Conservation (phyloP, 2,888 invertebrate genomes). For the Epinotia brunnichana region DNA sequence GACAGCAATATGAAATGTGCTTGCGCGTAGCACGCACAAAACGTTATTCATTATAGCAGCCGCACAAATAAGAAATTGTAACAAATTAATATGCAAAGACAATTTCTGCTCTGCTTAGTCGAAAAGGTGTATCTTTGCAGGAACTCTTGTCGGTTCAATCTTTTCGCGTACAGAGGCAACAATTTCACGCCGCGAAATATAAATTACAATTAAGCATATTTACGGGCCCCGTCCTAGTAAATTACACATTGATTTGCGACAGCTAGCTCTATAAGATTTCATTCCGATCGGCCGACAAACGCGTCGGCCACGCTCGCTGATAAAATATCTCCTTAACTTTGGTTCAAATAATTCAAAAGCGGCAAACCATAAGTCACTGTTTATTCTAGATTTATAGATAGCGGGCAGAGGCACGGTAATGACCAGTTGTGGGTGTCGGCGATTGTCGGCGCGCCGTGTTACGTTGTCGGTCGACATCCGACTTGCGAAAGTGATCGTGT, state of each 20-base stretch:
- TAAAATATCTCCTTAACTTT: slow-evolving; percentile 44
- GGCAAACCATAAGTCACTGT: slow-evolving; percentile 54
- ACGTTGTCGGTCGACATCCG: slow-evolving; percentile 45
- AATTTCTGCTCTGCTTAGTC: neutral
- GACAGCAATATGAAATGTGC: slow-evolving; percentile 19
- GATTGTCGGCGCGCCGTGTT: slow-evolving; percentile 29
- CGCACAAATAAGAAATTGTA: slow-evolving; percentile 17
- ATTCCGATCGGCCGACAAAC: slow-evolving; percentile 43
- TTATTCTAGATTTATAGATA: slow-evolving; percentile 58
- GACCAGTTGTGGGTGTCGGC: slow-evolving; percentile 46
- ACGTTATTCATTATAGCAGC: slow-evolving; percentile 17
- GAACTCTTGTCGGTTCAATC: slow-evolving; percentile 13
- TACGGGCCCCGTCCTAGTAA: slow-evolving; percentile 47
- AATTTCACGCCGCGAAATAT: slow-evolving; percentile 48
- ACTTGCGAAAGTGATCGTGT: slow-evolving; percentile 61
- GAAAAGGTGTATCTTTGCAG: slow-evolving; percentile 5
- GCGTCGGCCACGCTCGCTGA: slow-evolving; percentile 40
- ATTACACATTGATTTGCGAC: slow-evolving; percentile 52
- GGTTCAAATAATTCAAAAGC: slow-evolving; percentile 51
- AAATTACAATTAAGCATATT: slow-evolving; percentile 53
- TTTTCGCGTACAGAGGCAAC: slow-evolving; percentile 11
- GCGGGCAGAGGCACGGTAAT: slow-evolving; percentile 54
- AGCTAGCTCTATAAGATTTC: slow-evolving; percentile 44
- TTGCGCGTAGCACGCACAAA: slow-evolving; percentile 9
- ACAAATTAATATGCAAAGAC: slow-evolving; percentile 32